These are phyloP conservation scores for Stenotaenia linearis DNA, from an alignment of 2,888 invertebrate species.

Conservation along the genomic window DNA sequence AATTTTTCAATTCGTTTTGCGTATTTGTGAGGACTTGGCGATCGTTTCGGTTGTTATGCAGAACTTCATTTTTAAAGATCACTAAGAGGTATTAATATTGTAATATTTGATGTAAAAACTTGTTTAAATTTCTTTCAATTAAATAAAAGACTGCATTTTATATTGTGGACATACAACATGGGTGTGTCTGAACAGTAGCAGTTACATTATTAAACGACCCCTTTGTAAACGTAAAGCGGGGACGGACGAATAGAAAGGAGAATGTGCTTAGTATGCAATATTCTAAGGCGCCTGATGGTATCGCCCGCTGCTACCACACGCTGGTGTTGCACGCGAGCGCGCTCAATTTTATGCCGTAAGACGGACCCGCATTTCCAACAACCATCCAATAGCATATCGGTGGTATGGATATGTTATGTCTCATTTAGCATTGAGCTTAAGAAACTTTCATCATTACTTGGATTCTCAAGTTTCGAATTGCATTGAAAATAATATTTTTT, in stretches of 20 bases:
- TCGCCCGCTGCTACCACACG: slow-evolving; percentile 9
- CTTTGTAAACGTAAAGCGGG: neutral
- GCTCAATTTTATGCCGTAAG: neutral
- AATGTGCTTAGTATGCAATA: slow-evolving; percentile 1
- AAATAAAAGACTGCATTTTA: too few relatives aligned
- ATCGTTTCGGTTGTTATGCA: too few relatives aligned
- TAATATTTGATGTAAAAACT: too few relatives aligned
- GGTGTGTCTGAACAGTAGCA: neutral
- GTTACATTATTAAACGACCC: neutral
- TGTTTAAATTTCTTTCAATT: too few relatives aligned
- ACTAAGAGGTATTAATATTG: too few relatives aligned
- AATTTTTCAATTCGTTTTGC: too few relatives aligned
- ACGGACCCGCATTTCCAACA: neutral
- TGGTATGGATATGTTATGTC: neutral
- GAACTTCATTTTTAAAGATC: too few relatives aligned
- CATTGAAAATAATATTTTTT: neutral
- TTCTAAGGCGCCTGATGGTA: slow-evolving; percentile 4
- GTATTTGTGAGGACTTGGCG: too few relatives aligned
- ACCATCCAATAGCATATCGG: neutral
- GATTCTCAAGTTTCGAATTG: neutral
- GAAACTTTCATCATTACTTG: neutral
- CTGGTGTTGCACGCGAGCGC: neutral
- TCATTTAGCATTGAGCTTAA: neutral
- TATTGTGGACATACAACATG: neutral
- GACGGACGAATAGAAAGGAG: slow-evolving; percentile 1